Evolutionary conservation across 92 coral and sea anemone genomes (phyloP).

Genomic region (Phymanthus crucifer): DNA sequence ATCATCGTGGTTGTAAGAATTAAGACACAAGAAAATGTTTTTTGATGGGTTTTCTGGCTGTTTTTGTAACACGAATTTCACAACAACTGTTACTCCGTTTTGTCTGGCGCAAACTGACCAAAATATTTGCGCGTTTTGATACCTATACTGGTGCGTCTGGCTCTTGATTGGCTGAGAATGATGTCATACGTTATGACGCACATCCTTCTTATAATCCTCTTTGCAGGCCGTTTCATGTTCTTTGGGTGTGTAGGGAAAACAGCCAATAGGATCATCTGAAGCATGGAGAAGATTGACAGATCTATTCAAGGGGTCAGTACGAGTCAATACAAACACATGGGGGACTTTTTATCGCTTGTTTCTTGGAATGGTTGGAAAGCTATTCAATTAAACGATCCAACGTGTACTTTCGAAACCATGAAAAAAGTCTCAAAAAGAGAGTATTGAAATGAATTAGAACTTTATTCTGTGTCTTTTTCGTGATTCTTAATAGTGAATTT

Average conservation of each 20-base stretch:
- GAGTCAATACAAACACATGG: neutral
- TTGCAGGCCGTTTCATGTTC: neutral
- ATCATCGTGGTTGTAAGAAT: neutral
- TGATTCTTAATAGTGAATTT: neutral
- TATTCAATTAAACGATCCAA: neutral
- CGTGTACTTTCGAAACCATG: slow-evolving; percentile 1
- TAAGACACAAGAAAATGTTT: neutral
- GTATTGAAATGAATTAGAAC: neutral
- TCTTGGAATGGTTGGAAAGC: neutral
- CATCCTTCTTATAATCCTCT: neutral
- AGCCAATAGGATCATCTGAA: neutral
- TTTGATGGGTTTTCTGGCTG: neutral
- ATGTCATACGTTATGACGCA: slow-evolving; percentile 9
- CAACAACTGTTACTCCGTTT: neutral
- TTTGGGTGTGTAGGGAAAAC: neutral
- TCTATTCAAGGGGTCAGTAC: neutral
- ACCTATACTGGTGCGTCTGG: neutral
- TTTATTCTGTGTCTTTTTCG: neutral
- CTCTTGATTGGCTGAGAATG: neutral
- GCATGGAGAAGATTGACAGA: neutral
- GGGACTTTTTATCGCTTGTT: neutral
- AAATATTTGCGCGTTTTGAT: neutral
- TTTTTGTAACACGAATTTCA: neutral
- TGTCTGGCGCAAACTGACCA: neutral
- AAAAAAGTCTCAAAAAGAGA: neutral